Conservation (phyloP, 2,113 vertebrate genomes). For the Rissa tridactyla region DNA sequence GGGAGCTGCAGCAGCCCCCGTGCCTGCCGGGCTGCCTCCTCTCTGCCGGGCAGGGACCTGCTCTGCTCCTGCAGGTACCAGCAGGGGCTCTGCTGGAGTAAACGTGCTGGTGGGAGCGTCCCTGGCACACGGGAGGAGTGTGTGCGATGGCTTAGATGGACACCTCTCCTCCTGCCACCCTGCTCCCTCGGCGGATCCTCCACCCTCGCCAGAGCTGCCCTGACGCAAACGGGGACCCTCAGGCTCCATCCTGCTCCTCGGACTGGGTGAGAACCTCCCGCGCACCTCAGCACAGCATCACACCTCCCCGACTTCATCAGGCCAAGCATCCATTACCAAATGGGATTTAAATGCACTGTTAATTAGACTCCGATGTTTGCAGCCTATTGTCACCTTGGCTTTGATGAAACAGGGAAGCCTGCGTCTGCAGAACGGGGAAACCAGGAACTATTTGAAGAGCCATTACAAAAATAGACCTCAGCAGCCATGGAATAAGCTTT, state of each 20-base stretch:
- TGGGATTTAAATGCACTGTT: not conserved
- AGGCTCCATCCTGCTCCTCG: not conserved
- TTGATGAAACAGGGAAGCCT: not conserved
- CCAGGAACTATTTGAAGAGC: not conserved
- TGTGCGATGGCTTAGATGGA: rapidly evolving
- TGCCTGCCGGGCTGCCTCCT: not conserved
- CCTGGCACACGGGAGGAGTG: rapidly evolving
- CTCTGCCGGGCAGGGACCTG: too few species aligned
- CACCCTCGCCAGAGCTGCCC: rapidly evolving
- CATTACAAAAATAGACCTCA: not conserved
- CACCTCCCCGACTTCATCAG: not conserved
- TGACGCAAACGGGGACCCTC: not conserved
- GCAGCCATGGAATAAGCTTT: not conserved
- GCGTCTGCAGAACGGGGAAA: not conserved
- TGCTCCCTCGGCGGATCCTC: not conserved
- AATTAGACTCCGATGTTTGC: not conserved
- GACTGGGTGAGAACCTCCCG: not conserved
- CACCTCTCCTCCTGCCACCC: not conserved
- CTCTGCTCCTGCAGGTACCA: not conserved
- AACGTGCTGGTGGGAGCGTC: not conserved
- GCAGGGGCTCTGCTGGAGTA: not conserved
- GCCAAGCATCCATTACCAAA: too few species aligned
- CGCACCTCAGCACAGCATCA: not conserved
- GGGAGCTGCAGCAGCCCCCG: not conserved
- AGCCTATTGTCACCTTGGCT: not conserved